Evolutionary conservation across 2,888 invertebrate genomes (phyloP), one percentile per base, ranked within the genome.

Genomic region (Boloria selene): DNA sequence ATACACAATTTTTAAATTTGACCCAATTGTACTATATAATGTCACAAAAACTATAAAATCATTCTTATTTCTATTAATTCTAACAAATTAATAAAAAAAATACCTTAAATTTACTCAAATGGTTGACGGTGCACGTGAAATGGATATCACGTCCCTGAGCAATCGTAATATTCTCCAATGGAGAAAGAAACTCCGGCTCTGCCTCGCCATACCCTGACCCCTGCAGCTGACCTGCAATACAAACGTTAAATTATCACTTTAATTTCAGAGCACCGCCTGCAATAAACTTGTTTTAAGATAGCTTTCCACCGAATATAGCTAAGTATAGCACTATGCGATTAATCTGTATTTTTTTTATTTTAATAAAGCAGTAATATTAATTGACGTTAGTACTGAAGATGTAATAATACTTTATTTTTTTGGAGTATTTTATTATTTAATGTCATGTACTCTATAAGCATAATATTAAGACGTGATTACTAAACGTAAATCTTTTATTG

Each of bases 51-150:
- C 3, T 22, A 22, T 22, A 22, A 22, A 22, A 22, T 2, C 22
- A 22, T 22, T 22, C 22, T 22, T 22, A 22, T 22, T 22, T 2
- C 22, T 22, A 22, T 22, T 2, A 22, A 22, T 22, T 22, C 22
- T 22, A 22, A n/a, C 0, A 47, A n/a, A 47, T n/a, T n/a, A n/a
- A 13, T 42, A 18, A 26, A 17, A 16, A 64, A 18, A 55, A 64
- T 93, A 97, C 97, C 95, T 96, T 96, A 89, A 96, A 97, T 76
- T 94, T 92, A 65, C 96, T 96, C 75, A 98, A 94, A 88, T 97
- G 96, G 87, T 97, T 97, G 79, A 98, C 97, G 75, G 96, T 96
- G 86, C 98, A 98, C 64, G 97, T 97, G 89, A 98, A 97, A 81
- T 95, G 95, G 64, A 97, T 95, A 88, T 98, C 97, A 70, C 97